Evolutionary conservation across 2,797 vertebrate species (phyloP).

Genomic region (Xiphorhynchus erythropygius): DNA sequence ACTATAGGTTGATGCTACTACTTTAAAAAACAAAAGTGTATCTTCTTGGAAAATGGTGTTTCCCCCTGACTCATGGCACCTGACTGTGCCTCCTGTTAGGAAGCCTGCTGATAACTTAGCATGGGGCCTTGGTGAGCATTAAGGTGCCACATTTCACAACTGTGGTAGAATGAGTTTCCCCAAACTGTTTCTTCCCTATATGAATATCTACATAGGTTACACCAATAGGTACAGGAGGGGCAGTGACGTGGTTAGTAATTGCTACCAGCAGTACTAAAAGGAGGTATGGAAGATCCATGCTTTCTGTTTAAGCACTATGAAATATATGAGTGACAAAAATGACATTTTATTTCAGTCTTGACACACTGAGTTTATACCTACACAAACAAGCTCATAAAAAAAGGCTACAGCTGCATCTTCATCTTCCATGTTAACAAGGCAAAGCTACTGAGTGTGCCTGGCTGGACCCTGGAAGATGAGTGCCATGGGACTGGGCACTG

Average conservation of each 20-base stretch:
- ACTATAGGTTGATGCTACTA: neutral
- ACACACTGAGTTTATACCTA: neutral
- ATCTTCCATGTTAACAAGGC: accelerated
- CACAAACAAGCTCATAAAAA: neutral
- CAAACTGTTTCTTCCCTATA: neutral
- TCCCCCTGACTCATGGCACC: neutral
- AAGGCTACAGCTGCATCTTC: neutral
- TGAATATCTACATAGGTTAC: neutral
- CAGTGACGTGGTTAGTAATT: accelerated
- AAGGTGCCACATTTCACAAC: neutral
- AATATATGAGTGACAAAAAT: neutral
- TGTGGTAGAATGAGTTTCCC: neutral
- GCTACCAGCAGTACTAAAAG: neutral
- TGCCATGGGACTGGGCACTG: neutral
- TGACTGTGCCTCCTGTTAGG: neutral
- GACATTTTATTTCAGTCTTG: neutral
- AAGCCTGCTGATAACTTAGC: neutral
- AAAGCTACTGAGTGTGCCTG: neutral
- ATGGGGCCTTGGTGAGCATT: accelerated
- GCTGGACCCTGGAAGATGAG: neutral
- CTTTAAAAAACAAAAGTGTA: neutral
- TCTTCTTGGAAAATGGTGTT: neutral
- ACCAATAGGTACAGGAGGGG: neutral
- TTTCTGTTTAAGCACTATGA: neutral
- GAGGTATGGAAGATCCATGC: accelerated